A percentile compares a stretch with the other conserved stretches of the same genome.
phyloP scores from a whole-genome alignment of 2,113 vertebrate genomes.

The Plectropomus leopardus region DNA sequence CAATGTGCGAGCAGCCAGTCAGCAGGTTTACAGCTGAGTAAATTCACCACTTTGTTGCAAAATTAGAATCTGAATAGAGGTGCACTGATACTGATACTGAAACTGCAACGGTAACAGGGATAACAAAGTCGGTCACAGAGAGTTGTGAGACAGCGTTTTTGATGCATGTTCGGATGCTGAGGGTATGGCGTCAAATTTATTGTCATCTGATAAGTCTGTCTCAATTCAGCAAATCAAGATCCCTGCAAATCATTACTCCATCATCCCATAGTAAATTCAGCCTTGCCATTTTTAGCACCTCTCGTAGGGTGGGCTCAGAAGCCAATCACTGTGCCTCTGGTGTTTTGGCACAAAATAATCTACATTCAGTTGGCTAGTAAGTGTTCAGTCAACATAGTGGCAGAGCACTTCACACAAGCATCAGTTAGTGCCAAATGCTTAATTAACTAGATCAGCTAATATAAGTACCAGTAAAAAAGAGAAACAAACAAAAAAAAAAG shows the following conservation, averaged over 20 bases:
- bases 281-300: not conserved
- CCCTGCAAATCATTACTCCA: not conserved
- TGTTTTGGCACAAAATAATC: constrained; percentile 28
- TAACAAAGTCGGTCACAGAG: constrained; percentile 1
- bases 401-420: not conserved
- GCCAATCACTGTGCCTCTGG: constrained; percentile 6
- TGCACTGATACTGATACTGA: constrained; percentile 40
- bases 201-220: not conserved
- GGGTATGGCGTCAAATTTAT: not conserved
- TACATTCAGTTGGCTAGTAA: constrained; percentile 14
- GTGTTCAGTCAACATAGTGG: constrained; percentile 18
- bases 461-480: not conserved
- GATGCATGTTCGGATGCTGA: not conserved
- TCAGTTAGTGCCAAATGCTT: constrained; percentile 3
- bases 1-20: constrained; percentile 54
- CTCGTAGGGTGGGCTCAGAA: not conserved
- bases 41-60: constrained; percentile 47
- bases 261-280: not conserved
- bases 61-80: constrained; percentile 43
- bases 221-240: not conserved
- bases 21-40: constrained; percentile 50
- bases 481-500: not conserved
- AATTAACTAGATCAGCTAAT: not conserved
- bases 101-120: constrained; percentile 4
- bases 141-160: not conserved